phyloP scores from a whole-genome alignment of 2,113 vertebrate species.

The Geococcyx californianus region DNA sequence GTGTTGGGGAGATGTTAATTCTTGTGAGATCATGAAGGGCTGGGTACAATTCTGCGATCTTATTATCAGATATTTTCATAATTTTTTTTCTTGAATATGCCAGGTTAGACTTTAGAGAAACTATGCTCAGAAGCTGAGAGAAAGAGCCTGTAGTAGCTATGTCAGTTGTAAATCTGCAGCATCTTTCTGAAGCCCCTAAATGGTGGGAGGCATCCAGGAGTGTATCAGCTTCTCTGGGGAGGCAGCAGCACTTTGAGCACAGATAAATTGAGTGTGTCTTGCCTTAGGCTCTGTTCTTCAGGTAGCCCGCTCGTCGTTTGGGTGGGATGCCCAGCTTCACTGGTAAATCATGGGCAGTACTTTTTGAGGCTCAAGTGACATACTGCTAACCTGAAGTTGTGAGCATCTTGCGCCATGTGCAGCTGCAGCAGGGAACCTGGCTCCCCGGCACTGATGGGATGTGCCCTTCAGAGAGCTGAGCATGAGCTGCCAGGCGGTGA shows the following conservation, averaged over 20 bases:
- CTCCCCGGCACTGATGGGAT: background rate
- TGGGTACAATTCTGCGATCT: background rate
- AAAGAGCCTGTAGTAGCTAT: background rate
- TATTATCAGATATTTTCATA: background rate
- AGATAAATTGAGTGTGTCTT: background rate
- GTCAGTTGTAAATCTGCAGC: background rate
- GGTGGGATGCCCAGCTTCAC: background rate
- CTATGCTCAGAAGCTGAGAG: background rate
- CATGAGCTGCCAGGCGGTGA: too few relatives aligned
- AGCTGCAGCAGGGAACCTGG: background rate
- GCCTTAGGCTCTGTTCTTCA: background rate
- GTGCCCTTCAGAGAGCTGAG: background rate
- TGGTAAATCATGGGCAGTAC: background rate
- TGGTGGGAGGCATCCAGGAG: background rate
- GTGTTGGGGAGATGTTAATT: background rate
- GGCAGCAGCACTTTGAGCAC: background rate
- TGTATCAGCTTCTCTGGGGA: background rate
- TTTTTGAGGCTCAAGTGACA: background rate
- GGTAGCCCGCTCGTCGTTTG: accelerated
- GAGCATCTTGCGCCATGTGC: background rate
- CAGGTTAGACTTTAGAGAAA: background rate
- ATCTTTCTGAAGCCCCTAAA: background rate
- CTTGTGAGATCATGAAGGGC: background rate
- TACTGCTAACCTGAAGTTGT: accelerated
- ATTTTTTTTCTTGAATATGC: background rate